Percentiles rank a stretch among this genome's conserved stretches.
Evolutionary conservation across 2,113 vertebrate species (phyloP).

Genomic region (Zeus faber): DNA sequence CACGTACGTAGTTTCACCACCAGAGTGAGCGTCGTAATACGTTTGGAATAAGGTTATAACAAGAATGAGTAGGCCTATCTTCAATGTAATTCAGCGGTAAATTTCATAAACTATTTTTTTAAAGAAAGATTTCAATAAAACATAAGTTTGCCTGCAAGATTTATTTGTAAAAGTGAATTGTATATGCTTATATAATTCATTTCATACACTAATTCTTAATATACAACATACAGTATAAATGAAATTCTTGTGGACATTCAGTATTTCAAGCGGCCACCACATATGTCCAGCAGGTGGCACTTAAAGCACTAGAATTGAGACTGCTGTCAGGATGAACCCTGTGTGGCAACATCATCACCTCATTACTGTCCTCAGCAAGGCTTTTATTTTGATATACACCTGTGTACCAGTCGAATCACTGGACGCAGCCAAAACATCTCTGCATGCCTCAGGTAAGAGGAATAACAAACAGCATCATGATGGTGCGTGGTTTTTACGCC

Average conservation of each 20-base stretch:
- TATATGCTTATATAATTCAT: too few species aligned
- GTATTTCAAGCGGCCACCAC: too few species aligned
- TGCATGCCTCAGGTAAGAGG: constrained; percentile 22
- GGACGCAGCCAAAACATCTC: constrained; percentile 17
- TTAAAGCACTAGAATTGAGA: constrained; percentile 26
- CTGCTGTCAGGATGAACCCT: neutral
- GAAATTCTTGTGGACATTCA: neutral
- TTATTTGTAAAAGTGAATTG: too few species aligned
- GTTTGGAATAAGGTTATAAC: too few species aligned
- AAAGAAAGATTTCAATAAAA: too few species aligned
- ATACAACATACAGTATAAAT: neutral
- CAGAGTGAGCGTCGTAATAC: too few species aligned
- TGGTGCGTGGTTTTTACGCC: constrained; percentile 24
- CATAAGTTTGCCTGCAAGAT: too few species aligned
- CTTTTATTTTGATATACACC: neutral
- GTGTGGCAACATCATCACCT: neutral
- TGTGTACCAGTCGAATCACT: constrained; percentile 14
- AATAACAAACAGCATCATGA: constrained; percentile 32
- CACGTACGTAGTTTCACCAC: too few species aligned
- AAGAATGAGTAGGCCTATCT: too few species aligned
- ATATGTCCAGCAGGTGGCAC: constrained; percentile 64
- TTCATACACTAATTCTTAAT: too few species aligned
- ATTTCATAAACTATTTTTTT: too few species aligned
- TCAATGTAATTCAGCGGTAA: too few species aligned
- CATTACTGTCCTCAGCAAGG: neutral